Evolutionary conservation across 2,888 invertebrate species (phyloP).

Genomic region (Rutpela maculata): DNA sequence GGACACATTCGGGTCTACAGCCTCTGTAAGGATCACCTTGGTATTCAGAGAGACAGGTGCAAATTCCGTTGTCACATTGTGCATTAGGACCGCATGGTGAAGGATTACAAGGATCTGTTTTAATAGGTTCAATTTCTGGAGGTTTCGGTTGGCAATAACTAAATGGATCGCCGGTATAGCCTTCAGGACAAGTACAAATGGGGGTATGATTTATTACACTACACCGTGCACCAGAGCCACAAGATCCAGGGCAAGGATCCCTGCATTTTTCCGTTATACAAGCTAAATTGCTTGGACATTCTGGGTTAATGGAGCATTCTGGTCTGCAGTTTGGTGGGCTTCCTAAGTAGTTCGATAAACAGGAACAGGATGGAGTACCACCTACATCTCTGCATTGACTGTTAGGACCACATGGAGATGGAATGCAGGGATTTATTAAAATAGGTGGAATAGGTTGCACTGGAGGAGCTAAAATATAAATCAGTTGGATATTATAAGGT

Average conservation of each 20-base stretch:
- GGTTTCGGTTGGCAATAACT: constrained; percentile 72
- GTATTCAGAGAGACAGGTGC: constrained; percentile 82
- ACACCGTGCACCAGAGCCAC: constrained; percentile 80
- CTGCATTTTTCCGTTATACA: constrained; percentile 85
- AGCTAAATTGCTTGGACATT: constrained; percentile 83
- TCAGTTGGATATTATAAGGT: constrained; percentile 12
- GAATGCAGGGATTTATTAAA: constrained; percentile 80
- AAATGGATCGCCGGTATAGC: constrained; percentile 78
- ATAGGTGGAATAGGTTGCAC: constrained; percentile 66
- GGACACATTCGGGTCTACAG: constrained; percentile 84
- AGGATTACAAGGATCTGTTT: constrained; percentile 79
- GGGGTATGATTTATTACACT: constrained; percentile 83
- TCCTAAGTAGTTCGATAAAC: constrained; percentile 80
- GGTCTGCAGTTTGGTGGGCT: constrained; percentile 84
- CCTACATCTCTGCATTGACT: constrained; percentile 80
- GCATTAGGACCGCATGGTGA: constrained; percentile 88
- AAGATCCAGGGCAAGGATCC: constrained; percentile 85
- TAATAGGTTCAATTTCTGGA: constrained; percentile 59
- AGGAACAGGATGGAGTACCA: constrained; percentile 80
- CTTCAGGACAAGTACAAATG: constrained; percentile 80
- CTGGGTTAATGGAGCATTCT: constrained; percentile 84
- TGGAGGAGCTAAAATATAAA: constrained; percentile 57
- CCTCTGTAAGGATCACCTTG: constrained; percentile 84
- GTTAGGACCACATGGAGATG: constrained; percentile 83
- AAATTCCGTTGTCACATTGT: constrained; percentile 79